Evolutionary conservation across 1,140 invertebrate species (phyloP), one percentile per base, ranked within the genome.

Genomic region (Drosophila murphyi): DNA sequence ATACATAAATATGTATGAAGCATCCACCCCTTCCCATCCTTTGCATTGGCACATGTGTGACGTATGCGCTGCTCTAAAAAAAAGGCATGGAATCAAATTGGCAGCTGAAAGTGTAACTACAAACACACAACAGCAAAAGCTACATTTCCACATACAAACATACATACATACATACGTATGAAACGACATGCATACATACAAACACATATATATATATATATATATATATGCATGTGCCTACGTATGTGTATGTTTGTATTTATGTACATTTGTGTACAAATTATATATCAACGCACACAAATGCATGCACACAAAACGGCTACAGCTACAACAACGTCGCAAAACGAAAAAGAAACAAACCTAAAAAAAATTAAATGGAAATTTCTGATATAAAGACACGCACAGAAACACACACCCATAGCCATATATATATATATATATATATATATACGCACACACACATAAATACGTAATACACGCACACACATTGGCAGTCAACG

Each of bases 341-440:
- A 73, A 80, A 87, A 87, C 61, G 48, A 73, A 82, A 77, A 83
- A 69, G 76, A 88, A 88, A 88, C 76, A 88, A 88, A 88, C 76
- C 80, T 74, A 88, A 88, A 88, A 88, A 87, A 88, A 88, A 83
- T 88, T 88, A 88, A 89, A 88, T 88, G 83, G 82, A 88, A 88
- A 88, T 88, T 88, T 88, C 83, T 88, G 85, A 88, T 80, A 89
- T 83, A 83, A 88, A 89, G 80, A 79, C 79, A 82, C 67, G 51
- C 67, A 68, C 50, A 78, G 56, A 41, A 32, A 28, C 48, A 48
- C 31, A 60, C 43, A 54, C 37, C 12, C 20, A 20, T 64, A 32
- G 3, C 52, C 29, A 35, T 47, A 39, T n/a, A 72, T 12, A 61
- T 50, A 31, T 31, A 43, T 10, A 45, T 29, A 41, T 37, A 6